Evolutionary conservation across 2,113 vertebrate genomes (phyloP), one percentile per base, ranked within the genome.

Genomic region (Indicator indicator): DNA sequence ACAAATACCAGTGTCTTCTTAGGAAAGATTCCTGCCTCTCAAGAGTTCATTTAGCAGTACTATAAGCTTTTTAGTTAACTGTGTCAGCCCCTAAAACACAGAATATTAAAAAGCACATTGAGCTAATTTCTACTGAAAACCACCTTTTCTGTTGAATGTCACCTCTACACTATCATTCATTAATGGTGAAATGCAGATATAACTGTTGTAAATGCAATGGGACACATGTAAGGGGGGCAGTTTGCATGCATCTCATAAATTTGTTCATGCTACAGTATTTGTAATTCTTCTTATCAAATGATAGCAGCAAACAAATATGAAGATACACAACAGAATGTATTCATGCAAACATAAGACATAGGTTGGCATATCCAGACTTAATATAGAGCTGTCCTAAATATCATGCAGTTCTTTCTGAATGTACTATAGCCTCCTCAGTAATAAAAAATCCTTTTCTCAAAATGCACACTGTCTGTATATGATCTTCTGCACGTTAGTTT

Each of bases 401-500:
- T 4, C 1, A 21, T 55, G 12, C 5, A 18, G 0, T 44, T 85
- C 67, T 88, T 92, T 38, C 44, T 67, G 18, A 86, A 8, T 1
- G 6, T 59, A 9, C 46, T 55, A 6, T 33, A 59, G 7, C 0
- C 8, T 5, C 5, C 7, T 16, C 12, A 33, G 11, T 46, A 12
- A 55, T 10, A 75, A 50, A 8, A 80, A 86, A 68, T 2, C 9
- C 16, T 50, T 5, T 67, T 48, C 30, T 6, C 17, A 65, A 88
- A 58, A 65, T 38, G 4, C 6, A 32, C 3, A 1, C 5, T 40
- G 2, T 24, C 26, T 65, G 4, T 28, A 11, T 0, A 0, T 50
- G 19, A 30, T 58, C 5, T 54, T 81, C 58, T 32, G 2, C 24
- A 65, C 0, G 0, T 14, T 26, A 68, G 1, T 30, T 80, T 27